Conservation (phyloP, 2,888 invertebrate species). For the Eristalinus aeneus region DNA sequence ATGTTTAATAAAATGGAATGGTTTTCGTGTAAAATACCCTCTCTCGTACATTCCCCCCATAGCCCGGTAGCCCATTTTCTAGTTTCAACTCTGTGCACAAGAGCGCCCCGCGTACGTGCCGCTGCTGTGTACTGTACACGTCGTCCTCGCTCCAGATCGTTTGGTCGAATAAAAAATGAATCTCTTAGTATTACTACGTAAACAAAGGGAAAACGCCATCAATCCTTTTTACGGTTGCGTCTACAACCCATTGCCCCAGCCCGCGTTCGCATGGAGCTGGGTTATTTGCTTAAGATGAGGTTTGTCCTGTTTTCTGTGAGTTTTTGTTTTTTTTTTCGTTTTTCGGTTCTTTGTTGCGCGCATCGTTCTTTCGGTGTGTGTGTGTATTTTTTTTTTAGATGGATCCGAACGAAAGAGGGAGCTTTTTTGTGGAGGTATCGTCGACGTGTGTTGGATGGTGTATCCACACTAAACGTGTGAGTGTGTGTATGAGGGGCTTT, state of each 20-base stretch:
- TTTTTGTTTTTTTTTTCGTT: constrained; percentile 4
- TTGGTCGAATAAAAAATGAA: constrained; percentile 56
- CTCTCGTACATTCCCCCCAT: not conserved
- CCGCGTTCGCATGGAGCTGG: constrained; percentile 3
- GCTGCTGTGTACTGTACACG: constrained; percentile 13
- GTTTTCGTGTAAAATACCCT: constrained; percentile 57
- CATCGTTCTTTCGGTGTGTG: not conserved
- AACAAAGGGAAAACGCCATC: constrained; percentile 62
- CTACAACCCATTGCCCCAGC: not conserved
- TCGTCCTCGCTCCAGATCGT: constrained; percentile 22
- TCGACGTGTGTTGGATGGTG: not conserved
- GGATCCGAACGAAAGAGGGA: constrained; percentile 11
- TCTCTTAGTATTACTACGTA: constrained; percentile 48
- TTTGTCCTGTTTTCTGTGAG: constrained; percentile 25
- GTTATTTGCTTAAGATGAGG: constrained; percentile 51
- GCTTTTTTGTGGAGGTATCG: constrained; percentile 2
- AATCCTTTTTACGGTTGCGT: constrained; percentile 59
- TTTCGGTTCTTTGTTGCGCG: not conserved
- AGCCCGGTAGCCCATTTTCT: constrained; percentile 10
- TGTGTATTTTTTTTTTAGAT: constrained; percentile 12
- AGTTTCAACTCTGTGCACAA: constrained; percentile 29
- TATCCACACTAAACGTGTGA: no score
- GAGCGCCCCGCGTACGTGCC: constrained; percentile 28
- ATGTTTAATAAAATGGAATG: constrained; percentile 69
- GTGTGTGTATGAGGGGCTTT: not conserved